Evolutionary conservation across 2,113 vertebrate species (phyloP), one percentile per base, ranked within the genome.

Genomic region (Semnornis frantzii): DNA sequence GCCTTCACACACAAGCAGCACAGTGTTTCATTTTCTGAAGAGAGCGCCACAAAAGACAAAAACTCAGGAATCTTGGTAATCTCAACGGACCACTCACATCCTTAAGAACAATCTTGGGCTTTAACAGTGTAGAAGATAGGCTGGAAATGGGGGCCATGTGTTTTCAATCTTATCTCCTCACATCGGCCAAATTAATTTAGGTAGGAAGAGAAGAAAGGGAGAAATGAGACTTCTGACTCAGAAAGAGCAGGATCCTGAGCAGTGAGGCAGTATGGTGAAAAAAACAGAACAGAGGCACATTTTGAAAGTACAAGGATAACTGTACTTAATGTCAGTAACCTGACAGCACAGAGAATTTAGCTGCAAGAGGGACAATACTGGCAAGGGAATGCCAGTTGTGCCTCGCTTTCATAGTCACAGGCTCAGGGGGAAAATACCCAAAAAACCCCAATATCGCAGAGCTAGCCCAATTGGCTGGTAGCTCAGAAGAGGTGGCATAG

Each of bases 381-480:
- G 33, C 74, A 75, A 63, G 11, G 10, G 28, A 82, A 75, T 1
- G 1, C 4, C 37, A 44, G 20, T 21, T 70, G 8, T 50, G 50
- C 30, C 62, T 69, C 1, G 0, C 13, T 66, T 76, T 33, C 12
- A 39, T 31, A 44, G 52, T 64, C 82, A 70, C 15, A 64, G 57
- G 79, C 6, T 42, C 12, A 42, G 15, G 7, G 6, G 31, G 21
- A 52, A 48, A 52, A 52, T 21, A 52, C 23, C 50, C 24, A 52
- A 12, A 52, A 24, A 52, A 48, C 11, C 12, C 50, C 50, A 52
- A 23, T 23, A 85, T 64, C 80, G 64, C 89, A 87, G 58, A 77
- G 33, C 82, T 74, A 57, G 75, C 87, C 92, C 91, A 80, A 93
- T 58, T 80, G 78, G 52, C 85, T 87, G 72, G 52, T 71, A 87